phyloP scores from a whole-genome alignment of 2,797 vertebrate species.

The Falco rusticolus region DNA sequence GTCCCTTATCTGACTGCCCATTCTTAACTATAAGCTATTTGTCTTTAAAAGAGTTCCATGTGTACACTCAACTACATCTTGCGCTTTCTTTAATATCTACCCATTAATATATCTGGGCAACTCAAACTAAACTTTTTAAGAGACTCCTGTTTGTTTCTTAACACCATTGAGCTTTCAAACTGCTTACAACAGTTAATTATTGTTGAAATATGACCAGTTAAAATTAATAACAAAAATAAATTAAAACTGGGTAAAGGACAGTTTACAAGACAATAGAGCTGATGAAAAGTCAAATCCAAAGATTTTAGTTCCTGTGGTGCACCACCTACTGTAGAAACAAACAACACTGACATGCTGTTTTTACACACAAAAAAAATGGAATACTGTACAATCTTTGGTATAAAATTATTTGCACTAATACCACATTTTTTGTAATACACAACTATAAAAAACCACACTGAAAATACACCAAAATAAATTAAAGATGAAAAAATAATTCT shows the following conservation, averaged over 20 bases:
- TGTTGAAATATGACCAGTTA: neutral
- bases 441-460: neutral
- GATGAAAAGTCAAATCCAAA: neutral
- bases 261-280: neutral
- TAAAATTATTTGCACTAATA: neutral
- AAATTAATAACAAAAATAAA: neutral
- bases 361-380: neutral
- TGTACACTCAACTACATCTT: neutral
- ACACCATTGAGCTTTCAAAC: neutral
- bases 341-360: accelerated
- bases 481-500: neutral
- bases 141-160: neutral
- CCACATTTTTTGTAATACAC: neutral
- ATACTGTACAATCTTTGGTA: neutral
- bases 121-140: neutral
- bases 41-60: neutral
- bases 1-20: neutral
- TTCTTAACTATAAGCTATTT: neutral
- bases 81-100: neutral
- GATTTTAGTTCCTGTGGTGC: neutral
- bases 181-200: neutral
- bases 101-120: neutral
- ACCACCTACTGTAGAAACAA: neutral
- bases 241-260: accelerated
- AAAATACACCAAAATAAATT: neutral